phyloP scores from a whole-genome alignment of 2,888 invertebrate species.

The Sinodicranocentrus sp. region DNA sequence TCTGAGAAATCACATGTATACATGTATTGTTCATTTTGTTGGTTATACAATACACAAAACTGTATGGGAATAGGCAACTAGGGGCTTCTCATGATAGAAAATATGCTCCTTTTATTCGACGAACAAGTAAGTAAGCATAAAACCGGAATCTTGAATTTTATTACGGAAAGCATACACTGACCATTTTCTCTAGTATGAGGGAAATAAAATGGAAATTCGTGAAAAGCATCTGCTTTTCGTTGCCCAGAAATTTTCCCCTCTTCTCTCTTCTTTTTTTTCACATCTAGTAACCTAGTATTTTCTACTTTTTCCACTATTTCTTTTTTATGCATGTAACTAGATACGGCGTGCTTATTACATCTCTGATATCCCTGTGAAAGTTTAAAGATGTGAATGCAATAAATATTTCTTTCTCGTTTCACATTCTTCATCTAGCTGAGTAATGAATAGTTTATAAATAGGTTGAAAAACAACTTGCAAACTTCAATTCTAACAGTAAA shows the following conservation, averaged over 20 bases:
- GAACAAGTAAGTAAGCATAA: too few relatives aligned
- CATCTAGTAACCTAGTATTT: too few relatives aligned
- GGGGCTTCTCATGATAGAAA: too few relatives aligned
- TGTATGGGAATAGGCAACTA: too few relatives aligned
- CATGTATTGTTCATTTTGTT: not conserved
- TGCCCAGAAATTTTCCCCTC: not conserved
- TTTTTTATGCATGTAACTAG: too few relatives aligned
- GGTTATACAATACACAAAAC: too few relatives aligned
- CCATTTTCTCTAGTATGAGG: slow-evolving; percentile 38
- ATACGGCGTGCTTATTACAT: slow-evolving; percentile 39
- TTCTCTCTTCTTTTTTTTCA: too few relatives aligned
- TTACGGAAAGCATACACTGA: slow-evolving; percentile 35
- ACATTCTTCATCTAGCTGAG: slow-evolving; percentile 11
- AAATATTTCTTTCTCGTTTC: slow-evolving; percentile 43
- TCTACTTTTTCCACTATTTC: too few relatives aligned
- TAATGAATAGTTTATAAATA: slow-evolving; percentile 45
- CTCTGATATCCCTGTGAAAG: slow-evolving; percentile 26
- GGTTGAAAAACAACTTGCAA: slow-evolving; percentile 28
- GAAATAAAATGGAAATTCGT: slow-evolving; percentile 52
- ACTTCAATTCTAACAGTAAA: not conserved
- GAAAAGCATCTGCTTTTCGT: slow-evolving; percentile 47
- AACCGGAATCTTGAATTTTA: slow-evolving; percentile 45
- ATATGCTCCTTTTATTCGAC: too few relatives aligned
- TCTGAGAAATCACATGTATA: not conserved
- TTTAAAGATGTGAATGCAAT: slow-evolving; percentile 35